Percentiles rank a stretch among this genome's conserved stretches.
Evolutionary conservation across 1,140 invertebrate species (phyloP).

Genomic region (Branchinecta lynchi): DNA sequence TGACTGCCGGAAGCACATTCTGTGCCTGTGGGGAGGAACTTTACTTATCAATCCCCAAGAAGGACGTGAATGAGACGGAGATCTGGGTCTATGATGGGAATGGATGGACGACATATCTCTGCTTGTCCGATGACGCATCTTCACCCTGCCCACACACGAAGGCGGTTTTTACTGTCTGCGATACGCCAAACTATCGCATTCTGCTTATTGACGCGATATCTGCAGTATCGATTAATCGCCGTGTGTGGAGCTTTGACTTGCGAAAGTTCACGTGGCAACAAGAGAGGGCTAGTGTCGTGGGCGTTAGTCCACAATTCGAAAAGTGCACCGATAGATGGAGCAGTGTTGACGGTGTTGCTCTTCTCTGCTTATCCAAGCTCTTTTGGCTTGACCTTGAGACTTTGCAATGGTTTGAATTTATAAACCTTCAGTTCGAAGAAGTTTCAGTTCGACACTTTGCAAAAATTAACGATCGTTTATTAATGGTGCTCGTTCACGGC

Average conservation of each 20-base stretch:
- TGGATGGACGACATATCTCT: not conserved
- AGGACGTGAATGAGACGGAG: not conserved
- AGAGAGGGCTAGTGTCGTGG: not conserved
- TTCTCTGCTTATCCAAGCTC: not conserved
- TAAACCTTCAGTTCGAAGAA: not conserved
- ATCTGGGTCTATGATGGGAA: not conserved
- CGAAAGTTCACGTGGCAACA: not conserved
- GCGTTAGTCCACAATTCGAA: not conserved
- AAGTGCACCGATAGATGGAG: not conserved
- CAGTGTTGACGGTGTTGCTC: constrained; percentile 3
- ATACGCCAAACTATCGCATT: not conserved
- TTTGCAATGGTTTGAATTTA: not conserved
- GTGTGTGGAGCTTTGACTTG: not conserved
- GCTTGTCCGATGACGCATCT: not conserved
- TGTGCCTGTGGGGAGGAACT: not conserved
- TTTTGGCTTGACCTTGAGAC: not conserved
- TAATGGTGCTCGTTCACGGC: not conserved
- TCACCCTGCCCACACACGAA: not conserved
- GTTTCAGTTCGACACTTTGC: not conserved
- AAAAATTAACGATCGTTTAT: not conserved
- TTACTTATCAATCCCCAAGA: not conserved
- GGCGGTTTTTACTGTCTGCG: not conserved
- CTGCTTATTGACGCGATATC: not conserved
- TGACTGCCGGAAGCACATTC: not conserved
- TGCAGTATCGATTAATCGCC: not conserved